Evolutionary conservation across 2,888 invertebrate species (phyloP).

Genomic region (Erpobdella octoculata): DNA sequence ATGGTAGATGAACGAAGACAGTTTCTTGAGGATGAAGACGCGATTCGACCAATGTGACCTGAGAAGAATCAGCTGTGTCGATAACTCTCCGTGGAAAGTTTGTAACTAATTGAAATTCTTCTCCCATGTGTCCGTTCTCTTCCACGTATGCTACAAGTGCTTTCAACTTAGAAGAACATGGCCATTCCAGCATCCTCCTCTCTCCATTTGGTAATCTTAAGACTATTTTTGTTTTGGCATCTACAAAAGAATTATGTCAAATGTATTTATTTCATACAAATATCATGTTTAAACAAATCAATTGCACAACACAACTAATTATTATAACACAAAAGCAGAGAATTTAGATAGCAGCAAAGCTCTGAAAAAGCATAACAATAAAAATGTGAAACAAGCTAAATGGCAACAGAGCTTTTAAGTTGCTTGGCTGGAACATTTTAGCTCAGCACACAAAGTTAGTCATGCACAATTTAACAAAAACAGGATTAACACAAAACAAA

Average conservation of each 20-base stretch:
- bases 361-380: too few species aligned
- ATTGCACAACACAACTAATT: too few species aligned
- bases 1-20: conserved; percentile 50
- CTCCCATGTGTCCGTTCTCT: conserved; percentile 10
- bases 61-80: background rate
- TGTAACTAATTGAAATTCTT: conserved; percentile 15
- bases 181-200: background rate
- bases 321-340: too few species aligned
- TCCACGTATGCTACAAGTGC: background rate
- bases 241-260: background rate
- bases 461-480: too few species aligned
- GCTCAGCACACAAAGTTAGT: too few species aligned
- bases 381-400: too few species aligned
- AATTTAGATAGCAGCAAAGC: too few species aligned
- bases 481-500: too few species aligned
- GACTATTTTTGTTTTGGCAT: conserved; percentile 11
- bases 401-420: too few species aligned
- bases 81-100: conserved; percentile 12
- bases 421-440: too few species aligned
- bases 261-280: too few species aligned
- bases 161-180: conserved; percentile 1
- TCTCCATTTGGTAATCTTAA: conserved; percentile 20
- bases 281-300: too few species aligned
- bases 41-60: conserved; percentile 48
- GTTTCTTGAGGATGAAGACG: conserved; percentile 54